Percentiles rank a stretch among this genome's conserved stretches.
Conservation (phyloP, 2,113 vertebrate species). For the Oryctolagus cuniculus region DNA sequence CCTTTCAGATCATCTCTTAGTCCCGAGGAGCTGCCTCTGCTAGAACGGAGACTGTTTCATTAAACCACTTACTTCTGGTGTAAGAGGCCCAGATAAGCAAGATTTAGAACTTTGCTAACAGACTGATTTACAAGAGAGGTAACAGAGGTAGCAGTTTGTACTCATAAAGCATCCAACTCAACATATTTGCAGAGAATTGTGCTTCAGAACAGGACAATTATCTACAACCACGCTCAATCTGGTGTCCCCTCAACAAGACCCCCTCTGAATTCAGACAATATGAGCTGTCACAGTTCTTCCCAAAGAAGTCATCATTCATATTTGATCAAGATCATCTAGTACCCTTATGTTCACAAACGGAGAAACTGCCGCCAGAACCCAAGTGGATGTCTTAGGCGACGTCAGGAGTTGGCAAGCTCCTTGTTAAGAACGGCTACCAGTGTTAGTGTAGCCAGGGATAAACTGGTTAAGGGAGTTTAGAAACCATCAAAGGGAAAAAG, state of each 20-base stretch:
- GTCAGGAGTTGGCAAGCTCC: neutral
- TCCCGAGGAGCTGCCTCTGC: neutral
- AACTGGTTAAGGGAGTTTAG: neutral
- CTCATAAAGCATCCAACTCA: neutral
- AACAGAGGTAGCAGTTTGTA: neutral
- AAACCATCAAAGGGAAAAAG: neutral
- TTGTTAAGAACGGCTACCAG: neutral
- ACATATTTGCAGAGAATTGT: slow-evolving; percentile 37
- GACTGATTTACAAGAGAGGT: neutral
- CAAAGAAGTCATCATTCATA: neutral
- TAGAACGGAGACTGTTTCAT: neutral
- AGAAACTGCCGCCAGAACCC: neutral
- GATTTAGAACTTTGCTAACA: neutral
- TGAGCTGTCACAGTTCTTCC: neutral
- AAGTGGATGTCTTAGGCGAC: neutral
- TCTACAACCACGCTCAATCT: neutral
- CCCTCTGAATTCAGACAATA: neutral
- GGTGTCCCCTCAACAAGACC: neutral
- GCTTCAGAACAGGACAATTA: neutral
- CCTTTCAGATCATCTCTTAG: slow-evolving; percentile 29
- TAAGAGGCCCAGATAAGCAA: slow-evolving; percentile 39
- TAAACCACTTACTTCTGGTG: slow-evolving; percentile 52
- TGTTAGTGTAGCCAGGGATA: neutral
- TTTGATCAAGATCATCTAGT: slow-evolving; percentile 7
- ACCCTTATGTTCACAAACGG: neutral